These are phyloP conservation scores for Diarsia dahlii DNA, from an alignment of 2,888 invertebrate genomes.

Conservation along the genomic window DNA sequence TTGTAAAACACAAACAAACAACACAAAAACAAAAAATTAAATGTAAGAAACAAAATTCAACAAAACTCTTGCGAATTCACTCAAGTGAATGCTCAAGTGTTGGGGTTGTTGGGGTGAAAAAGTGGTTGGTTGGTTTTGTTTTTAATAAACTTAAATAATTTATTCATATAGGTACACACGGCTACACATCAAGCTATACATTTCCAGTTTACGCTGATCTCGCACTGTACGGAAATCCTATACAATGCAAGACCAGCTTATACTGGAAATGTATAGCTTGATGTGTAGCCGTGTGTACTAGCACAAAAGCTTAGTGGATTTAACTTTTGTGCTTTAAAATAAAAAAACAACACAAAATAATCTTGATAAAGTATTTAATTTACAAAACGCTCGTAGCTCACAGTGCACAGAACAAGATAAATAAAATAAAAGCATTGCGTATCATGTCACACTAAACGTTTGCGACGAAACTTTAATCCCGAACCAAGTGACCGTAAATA, in stretches of 20 bases:
- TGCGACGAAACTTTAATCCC: constrained; percentile 52
- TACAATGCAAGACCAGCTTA: no score
- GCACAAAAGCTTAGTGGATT: not conserved
- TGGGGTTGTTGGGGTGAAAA: not conserved
- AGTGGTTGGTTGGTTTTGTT: not conserved
- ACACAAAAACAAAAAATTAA: no score
- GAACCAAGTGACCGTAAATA: constrained; percentile 54
- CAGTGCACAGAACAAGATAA: constrained; percentile 15
- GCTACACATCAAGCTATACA: no score
- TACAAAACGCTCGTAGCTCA: constrained; percentile 29
- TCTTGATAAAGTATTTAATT: constrained; percentile 27
- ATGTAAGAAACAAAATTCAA: no score
- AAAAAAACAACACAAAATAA: constrained; percentile 6
- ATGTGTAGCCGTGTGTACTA: no score
- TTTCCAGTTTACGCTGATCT: no score
- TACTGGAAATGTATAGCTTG: no score
- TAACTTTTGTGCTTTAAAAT: constrained; percentile 4
- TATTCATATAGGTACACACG: not conserved
- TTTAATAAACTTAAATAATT: not conserved
- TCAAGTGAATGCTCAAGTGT: no score
- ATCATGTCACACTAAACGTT: constrained; percentile 56
- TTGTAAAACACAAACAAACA: no score
- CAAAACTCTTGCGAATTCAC: no score
- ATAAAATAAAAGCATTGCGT: constrained; percentile 38
- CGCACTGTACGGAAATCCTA: no score